Evolutionary conservation across 2,113 vertebrate species (phyloP), one percentile per base, ranked within the genome.

Genomic region (Sarotherodon lohbergeri): DNA sequence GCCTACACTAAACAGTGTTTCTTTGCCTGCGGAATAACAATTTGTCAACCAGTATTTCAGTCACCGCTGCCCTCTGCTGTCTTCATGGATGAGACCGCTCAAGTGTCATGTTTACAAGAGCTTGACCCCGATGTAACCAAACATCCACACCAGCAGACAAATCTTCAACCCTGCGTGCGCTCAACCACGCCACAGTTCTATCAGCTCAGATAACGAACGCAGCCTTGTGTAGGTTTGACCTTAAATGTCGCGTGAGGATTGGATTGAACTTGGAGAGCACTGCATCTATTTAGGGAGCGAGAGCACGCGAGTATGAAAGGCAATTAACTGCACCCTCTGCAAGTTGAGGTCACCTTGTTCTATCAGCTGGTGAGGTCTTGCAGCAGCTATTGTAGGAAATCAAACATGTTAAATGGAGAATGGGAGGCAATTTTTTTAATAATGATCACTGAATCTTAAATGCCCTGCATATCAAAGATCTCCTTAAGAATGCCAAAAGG

Each of bases 291-390:
- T 76, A 29, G 84, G 84, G 83, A 86, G 88, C n/a, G 36, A 32
- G 88, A 57, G 89, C 87, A 41, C 10, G 36, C 55, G 81, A 79
- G 80, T 41, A 78, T 71, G 86, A 82, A 86, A 94, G 90, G 93
- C 92, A 94, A 93, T 93, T 94, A 94, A 87, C 88, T 32, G 86
- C 91, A 66, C 84, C 66, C 88, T 86, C 81, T 43, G 87, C 34
- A 59, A 87, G 90, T 84, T 90, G 84, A 91, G 93, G 95, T 95
- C 92, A 94, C 95, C 93, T 94, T 94, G 92, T 85, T 93, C 91
- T 27, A 3, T 89, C 83, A 54, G 92, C 88, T 89, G 81, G 34
- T 5, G 81, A 88, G 39, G 83, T 61, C 63, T 59, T 13, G 68
- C 91, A n/a, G 84, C 80, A 66, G 80, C 84, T 83, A 83, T 8